Evolutionary conservation across 2,888 invertebrate species (phyloP).

Genomic region (Helobdella robusta): DNA sequence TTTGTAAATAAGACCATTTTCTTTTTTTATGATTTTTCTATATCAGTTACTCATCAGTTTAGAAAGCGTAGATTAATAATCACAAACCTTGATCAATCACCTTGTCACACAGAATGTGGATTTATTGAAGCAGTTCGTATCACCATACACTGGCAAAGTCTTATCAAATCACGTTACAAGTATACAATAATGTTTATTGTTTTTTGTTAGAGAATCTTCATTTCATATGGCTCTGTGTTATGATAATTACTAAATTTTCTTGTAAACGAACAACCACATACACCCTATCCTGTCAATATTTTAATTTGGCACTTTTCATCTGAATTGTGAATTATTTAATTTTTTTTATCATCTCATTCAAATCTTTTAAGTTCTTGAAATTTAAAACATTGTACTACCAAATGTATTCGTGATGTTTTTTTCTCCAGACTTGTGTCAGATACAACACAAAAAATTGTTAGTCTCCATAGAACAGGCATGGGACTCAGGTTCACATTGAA

Average conservation of each 20-base stretch:
- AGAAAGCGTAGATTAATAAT: no score
- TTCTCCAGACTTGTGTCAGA: conserved; percentile 69
- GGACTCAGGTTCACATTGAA: conserved; percentile 60
- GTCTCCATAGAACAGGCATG: conserved; percentile 70
- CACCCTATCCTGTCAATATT: no score
- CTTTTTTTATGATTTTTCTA: not conserved
- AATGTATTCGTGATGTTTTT: not conserved
- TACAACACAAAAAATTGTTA: conserved; percentile 64
- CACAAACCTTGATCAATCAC: no score
- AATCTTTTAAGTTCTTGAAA: not conserved
- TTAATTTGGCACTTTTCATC: not conserved
- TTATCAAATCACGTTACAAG: conserved; percentile 46
- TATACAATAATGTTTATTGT: no score
- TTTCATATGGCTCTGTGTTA: no score
- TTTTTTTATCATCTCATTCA: not conserved
- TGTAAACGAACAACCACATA: no score
- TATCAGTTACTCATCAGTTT: no score
- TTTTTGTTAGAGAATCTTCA: no score
- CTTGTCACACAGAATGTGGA: conserved; percentile 48
- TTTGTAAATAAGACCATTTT: not conserved
- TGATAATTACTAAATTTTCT: no score
- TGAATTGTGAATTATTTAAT: not conserved
- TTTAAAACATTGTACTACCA: not conserved
- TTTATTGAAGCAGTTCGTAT: conserved; percentile 78
- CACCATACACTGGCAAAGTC: conserved; percentile 68